Conservation (phyloP, 1,140 invertebrate genomes). For the Vollenhovia emeryi region DNA sequence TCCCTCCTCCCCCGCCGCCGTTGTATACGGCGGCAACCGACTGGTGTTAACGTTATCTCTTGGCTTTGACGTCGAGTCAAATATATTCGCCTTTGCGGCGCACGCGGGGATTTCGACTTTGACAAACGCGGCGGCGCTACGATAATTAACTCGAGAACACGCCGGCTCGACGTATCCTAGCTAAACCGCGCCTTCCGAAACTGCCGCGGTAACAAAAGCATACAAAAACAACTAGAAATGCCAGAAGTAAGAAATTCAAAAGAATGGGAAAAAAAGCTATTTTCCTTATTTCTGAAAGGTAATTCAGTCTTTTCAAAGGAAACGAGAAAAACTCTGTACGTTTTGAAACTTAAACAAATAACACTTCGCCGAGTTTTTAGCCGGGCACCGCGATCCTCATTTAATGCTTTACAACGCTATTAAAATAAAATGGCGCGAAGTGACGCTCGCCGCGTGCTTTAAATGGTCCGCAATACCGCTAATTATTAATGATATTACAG, state of each 20-base stretch:
- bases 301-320: background rate
- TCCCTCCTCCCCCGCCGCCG: background rate
- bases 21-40: background rate
- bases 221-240: background rate
- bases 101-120: background rate
- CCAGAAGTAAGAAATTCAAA: background rate
- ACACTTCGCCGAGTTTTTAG: background rate
- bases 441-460: slow-evolving; percentile 19
- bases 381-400: background rate
- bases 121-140: background rate
- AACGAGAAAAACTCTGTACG: background rate
- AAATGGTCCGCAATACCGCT: slow-evolving; percentile 11
- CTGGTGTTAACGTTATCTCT: slow-evolving; percentile 1
- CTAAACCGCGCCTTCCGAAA: background rate
- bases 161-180: background rate
- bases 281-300: background rate
- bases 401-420: background rate
- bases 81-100: slow-evolving; percentile 5
- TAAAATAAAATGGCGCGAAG: background rate
- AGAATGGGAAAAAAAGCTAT: background rate
- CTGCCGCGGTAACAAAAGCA: background rate
- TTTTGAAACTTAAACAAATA: background rate
- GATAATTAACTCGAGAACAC: slow-evolving; percentile 31
- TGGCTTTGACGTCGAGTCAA: slow-evolving; percentile 12
- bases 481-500: slow-evolving; percentile 47